These are phyloP conservation scores for Vanessa tameamea DNA, from an alignment of 1,140 invertebrate species.

Conservation along the genomic window DNA sequence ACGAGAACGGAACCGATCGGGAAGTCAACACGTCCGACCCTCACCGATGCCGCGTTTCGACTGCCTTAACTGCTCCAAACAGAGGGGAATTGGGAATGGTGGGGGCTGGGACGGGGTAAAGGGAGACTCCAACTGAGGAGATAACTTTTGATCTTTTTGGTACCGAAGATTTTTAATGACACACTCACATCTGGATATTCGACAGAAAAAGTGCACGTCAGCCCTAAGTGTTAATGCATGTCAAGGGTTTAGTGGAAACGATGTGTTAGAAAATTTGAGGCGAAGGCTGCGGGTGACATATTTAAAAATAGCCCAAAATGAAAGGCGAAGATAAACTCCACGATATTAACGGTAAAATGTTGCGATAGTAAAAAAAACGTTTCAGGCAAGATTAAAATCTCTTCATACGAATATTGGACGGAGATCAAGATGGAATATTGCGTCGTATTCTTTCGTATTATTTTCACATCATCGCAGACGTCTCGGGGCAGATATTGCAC, in stretches of 20 bases:
- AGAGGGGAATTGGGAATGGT: conserved; percentile 63
- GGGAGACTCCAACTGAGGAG: conserved; percentile 64
- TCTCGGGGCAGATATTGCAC: conserved; percentile 70
- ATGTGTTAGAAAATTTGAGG: conserved; percentile 72
- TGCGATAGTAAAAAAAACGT: conserved; percentile 34
- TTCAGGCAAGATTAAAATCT: conserved; percentile 54
- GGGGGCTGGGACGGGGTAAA: conserved; percentile 52
- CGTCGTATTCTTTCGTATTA: conserved; percentile 64
- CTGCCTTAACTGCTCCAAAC: conserved; percentile 56
- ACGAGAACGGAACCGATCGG: conserved; percentile 40
- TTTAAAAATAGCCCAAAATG: conserved; percentile 68
- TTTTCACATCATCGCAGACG: conserved; percentile 70
- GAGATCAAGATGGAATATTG: conserved; percentile 51
- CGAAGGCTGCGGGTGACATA: conserved; percentile 73
- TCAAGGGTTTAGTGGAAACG: conserved; percentile 73
- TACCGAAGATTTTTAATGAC: conserved; percentile 77
- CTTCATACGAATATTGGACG: conserved; percentile 42
- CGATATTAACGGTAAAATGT: conserved; percentile 44
- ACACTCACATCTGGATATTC: conserved; percentile 71
- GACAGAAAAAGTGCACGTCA: conserved; percentile 71
- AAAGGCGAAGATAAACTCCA: conserved; percentile 35
- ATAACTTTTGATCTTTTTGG: conserved; percentile 80
- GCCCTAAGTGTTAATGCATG: conserved; percentile 78
- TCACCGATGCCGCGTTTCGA: conserved; percentile 57
- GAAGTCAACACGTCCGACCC: conserved; percentile 45